Base-by-base conservation (phyloP, 2,888 invertebrate species). In the Spicauda simplicius region DNA sequence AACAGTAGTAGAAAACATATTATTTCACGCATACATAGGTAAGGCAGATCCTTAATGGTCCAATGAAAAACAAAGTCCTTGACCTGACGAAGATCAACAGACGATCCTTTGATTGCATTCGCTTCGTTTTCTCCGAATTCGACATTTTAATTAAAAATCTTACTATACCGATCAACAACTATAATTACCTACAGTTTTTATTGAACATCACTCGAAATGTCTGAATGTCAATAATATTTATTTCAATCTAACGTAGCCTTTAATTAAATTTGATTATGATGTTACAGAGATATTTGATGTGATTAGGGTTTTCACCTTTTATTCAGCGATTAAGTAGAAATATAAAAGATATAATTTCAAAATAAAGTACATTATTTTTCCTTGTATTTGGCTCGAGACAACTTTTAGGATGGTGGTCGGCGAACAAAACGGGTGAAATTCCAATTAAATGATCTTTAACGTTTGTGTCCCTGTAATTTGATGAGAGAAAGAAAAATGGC, bases 71-170 rank as follows among this genome's bases (percentile, higher is more conserved):
- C 25, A 20, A 25, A 69, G 55, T 63, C 73, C 71, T 70, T 70
- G 69, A 72, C 71, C 64, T 45, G 41, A 10, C 57, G 54, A 56
- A 58, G 64, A 63, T 64, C 65, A 67, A 25, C 52, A 33, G n/a
- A 12, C 12, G 41, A 50, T 12, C 57, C n/a, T 16, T 65, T 57
- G 64, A 60, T 62, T 68, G 48, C 61, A 62, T 37, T 62, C 66
- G 66, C 69, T 68, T 69, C 67, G 62, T 66, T 48, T 73, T 70
- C 69, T 54, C 61, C 64, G 71, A 73, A 72, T 67, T 57, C 56
- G 57, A 57, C 48, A 53, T 66, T 63, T 70, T 69, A 69, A 72
- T 71, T 66, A 68, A 50, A 45, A 18, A 41, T 37, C 14, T 33
- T 8, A 50, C 33, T 55, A 63, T 54, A 45, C 45, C 37, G 37